Base-by-base conservation (phyloP, 2,888 invertebrate genomes). In the Suillia variegata region DNA sequence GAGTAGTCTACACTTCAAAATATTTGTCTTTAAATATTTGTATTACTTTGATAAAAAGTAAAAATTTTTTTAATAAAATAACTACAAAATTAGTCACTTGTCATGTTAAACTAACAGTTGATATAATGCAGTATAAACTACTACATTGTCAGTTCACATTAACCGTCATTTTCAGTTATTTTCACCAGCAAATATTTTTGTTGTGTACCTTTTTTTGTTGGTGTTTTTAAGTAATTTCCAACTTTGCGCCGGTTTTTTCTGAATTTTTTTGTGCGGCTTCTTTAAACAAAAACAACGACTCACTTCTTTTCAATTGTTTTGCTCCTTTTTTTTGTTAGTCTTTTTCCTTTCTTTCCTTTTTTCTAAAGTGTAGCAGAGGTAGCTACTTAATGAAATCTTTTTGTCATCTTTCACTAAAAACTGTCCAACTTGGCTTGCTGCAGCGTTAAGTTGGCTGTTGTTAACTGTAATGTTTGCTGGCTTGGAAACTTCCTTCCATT, bases 371-470 rank as follows among this genome's bases (percentile, higher is more conserved):
- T 26, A 6, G 26, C 26, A 6, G 26, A 26, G n/a, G n/a, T 59
- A 68, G 67, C 67, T 71, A 76, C 74, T 75, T 77, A 77, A 77
- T 77, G 75, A 76, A 77, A 77, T 77, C 77, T 75, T 76, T 77
- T 76, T 74, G 75, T 76, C 77, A 74, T 77, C 71, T 77, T 69
- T 68, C 67, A 71, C 70, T 71, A 38, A 4, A 12, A n/a, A 4
- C 38, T 13, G 4, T 13, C n/a, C 3, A 38, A 38, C 10, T 38
- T 38, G 6, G 38, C 10, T 38, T 4, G n/a, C 38, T 4, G 38
- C 38, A 12, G 10, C 4, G 38, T 38, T 4, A 38, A n/a, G 10
- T 13, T 38, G 38, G 38, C 42, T 56, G 17, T 20, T 22, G 22
- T 15, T 24, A 20, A 13, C n/a, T 52, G 49, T 31, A 21, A 15